Conservation (phyloP, 2,888 invertebrate genomes). For the Orgyia antiqua region DNA sequence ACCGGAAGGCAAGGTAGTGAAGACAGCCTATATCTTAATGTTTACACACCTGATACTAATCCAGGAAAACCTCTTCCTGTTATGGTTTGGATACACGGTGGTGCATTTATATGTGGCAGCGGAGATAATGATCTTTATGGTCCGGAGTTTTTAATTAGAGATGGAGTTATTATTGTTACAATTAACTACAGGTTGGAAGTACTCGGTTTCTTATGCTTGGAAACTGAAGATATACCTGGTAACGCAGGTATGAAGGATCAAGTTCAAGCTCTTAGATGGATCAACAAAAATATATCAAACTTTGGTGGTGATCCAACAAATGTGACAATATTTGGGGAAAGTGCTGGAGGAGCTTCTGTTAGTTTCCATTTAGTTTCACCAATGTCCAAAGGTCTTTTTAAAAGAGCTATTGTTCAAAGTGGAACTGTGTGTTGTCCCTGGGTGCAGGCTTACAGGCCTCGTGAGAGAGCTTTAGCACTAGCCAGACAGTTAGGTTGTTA, state of each 20-base stretch:
- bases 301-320: slow-evolving; percentile 45
- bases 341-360: slow-evolving; percentile 39
- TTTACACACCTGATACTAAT: slow-evolving; percentile 37
- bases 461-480: slow-evolving; percentile 49
- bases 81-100: slow-evolving; percentile 45
- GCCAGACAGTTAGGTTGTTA: slow-evolving; percentile 35
- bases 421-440: slow-evolving; percentile 80
- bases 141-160: slow-evolving; percentile 35
- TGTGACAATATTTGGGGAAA: slow-evolving; percentile 46
- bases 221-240: slow-evolving; percentile 37
- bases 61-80: slow-evolving; percentile 32
- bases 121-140: slow-evolving; percentile 32
- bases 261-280: slow-evolving; percentile 41
- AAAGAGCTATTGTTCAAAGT: slow-evolving; percentile 80
- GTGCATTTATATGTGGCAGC: slow-evolving; percentile 30
- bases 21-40: slow-evolving; percentile 49
- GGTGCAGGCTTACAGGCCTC: slow-evolving; percentile 64
- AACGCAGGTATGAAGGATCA: slow-evolving; percentile 47
- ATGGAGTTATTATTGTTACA: slow-evolving; percentile 36
- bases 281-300: slow-evolving; percentile 36
- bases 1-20: slow-evolving; percentile 30
- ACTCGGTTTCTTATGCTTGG: slow-evolving; percentile 37
- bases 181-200: slow-evolving; percentile 38
- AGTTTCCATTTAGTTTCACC: slow-evolving; percentile 44
- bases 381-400: slow-evolving; percentile 47